A percentile compares a stretch with the other conserved stretches of the same genome.
Evolutionary conservation across 2,797 vertebrate genomes (phyloP).

Genomic region (Pangasius mekongensis): DNA sequence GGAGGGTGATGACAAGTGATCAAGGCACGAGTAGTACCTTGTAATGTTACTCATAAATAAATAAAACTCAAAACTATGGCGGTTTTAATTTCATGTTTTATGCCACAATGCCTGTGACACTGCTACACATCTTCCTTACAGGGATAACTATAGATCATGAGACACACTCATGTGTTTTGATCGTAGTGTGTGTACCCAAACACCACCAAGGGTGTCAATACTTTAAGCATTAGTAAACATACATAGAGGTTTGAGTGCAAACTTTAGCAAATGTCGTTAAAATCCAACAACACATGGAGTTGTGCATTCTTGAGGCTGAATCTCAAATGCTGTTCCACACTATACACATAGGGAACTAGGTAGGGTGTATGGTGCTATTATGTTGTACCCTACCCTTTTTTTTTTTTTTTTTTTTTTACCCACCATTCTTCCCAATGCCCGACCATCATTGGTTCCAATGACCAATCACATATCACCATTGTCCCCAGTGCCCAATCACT

Average conservation of each 20-base stretch:
- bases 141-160: neutral
- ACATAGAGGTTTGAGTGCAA: neutral
- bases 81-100: neutral
- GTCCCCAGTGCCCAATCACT: neutral
- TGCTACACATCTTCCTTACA: neutral
- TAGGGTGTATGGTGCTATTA: neutral
- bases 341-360: neutral
- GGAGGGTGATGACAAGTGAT: neutral
- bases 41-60: neutral
- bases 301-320: neutral
- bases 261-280: neutral
- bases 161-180: neutral
- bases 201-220: neutral
- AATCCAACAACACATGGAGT: neutral
- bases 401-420: neutral
- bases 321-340: neutral
- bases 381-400: neutral
- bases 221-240: neutral
- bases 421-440: neutral
- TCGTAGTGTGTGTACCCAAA: neutral
- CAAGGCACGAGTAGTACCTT: neutral
- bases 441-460: neutral
- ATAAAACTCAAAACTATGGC: neutral
- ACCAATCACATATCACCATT: neutral
- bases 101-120: neutral